Evolutionary conservation across 1,140 invertebrate species (phyloP).

Genomic region (Eubasilissa regina): DNA sequence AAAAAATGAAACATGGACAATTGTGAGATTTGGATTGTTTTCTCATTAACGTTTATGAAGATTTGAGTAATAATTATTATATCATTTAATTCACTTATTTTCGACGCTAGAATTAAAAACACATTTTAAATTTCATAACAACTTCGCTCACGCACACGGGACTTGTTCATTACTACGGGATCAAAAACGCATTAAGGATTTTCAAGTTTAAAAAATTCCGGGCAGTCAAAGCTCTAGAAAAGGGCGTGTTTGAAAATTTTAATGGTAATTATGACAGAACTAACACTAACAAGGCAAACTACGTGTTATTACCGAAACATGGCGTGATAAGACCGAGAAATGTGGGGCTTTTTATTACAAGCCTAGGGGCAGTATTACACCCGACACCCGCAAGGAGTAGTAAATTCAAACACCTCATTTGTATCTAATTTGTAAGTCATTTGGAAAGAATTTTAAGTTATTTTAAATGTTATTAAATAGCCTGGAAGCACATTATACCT

Average conservation of each 20-base stretch:
- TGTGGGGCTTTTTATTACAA: constrained; percentile 1
- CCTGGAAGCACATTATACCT: too few species aligned
- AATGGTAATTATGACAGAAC: constrained; percentile 41
- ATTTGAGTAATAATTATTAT: too few species aligned
- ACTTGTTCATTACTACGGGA: not conserved
- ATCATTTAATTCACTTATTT: too few species aligned
- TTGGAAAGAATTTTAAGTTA: not conserved
- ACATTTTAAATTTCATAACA: not conserved
- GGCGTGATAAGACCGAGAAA: constrained; percentile 45
- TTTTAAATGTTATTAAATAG: too few species aligned
- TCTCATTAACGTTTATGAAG: too few species aligned
- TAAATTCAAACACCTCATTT: constrained; percentile 8
- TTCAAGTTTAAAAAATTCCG: constrained; percentile 24
- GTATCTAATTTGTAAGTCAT: constrained; percentile 3
- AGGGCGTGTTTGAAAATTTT: constrained; percentile 33
- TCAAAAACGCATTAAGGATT: constrained; percentile 25
- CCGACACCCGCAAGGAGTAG: not conserved
- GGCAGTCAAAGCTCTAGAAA: not conserved
- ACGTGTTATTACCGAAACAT: constrained; percentile 51
- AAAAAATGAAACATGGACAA: too few species aligned
- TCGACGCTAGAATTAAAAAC: constrained; percentile 1
- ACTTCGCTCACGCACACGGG: not conserved
- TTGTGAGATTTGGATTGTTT: too few species aligned
- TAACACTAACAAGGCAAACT: constrained; percentile 33
- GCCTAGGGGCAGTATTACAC: not conserved